Percentiles rank a stretch among this genome's conserved stretches.
Conservation (phyloP, 2,113 vertebrate species). For the Malaclemys terrapin region DNA sequence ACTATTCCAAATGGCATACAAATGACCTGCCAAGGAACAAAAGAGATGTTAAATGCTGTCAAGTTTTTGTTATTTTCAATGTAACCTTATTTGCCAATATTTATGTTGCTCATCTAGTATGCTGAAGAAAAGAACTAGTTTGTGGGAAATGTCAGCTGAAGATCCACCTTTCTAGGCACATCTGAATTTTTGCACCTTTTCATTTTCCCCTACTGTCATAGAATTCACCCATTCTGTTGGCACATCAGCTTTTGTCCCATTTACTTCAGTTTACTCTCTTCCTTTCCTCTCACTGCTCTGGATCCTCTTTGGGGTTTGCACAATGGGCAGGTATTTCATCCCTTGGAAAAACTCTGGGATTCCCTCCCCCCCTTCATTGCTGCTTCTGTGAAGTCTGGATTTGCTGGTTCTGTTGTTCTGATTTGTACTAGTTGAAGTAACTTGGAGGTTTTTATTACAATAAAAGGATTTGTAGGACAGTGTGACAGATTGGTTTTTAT, state of each 20-base stretch:
- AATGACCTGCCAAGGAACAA: not conserved
- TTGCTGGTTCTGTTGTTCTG: not conserved
- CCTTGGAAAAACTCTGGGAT: not conserved
- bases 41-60: not conserved
- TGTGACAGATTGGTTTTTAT: not conserved
- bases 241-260: not conserved
- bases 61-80: not conserved
- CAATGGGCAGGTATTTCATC: rapidly evolving
- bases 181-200: not conserved
- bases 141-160: not conserved
- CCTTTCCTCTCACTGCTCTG: not conserved
- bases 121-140: not conserved
- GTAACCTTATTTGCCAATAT: not conserved
- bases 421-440: not conserved
- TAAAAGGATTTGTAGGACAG: not conserved
- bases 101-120: not conserved
- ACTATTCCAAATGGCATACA: not conserved
- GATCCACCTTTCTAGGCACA: not conserved
- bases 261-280: not conserved
- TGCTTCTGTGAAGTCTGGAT: not conserved
- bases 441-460: not conserved
- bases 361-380: not conserved
- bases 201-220: not conserved
- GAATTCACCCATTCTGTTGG: rapidly evolving
- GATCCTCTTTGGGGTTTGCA: not conserved